Percentiles rank a stretch among this genome's conserved stretches.
phyloP scores from a whole-genome alignment of 2,113 vertebrate genomes.

The Tringa solitaria region DNA sequence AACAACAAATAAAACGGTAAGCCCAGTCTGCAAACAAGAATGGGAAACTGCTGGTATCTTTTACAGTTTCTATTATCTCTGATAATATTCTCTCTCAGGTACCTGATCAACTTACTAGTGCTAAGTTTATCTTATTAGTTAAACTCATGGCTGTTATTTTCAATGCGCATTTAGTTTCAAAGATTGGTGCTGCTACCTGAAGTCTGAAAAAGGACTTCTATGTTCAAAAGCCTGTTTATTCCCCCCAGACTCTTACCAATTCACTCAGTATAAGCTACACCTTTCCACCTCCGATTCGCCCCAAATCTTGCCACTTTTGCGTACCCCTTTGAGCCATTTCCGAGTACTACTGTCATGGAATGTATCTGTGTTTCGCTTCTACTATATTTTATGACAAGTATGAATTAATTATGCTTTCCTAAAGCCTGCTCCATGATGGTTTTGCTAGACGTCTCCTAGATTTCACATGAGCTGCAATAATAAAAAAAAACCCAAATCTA shows the following conservation, averaged over 20 bases:
- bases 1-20: not conserved
- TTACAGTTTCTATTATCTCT: not conserved
- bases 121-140: not conserved
- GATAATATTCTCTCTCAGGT: not conserved
- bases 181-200: not conserved
- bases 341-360: not conserved
- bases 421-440: not conserved
- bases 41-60: not conserved
- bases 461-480: not conserved
- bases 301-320: not conserved
- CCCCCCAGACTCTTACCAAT: fast-evolving
- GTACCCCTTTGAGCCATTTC: not conserved
- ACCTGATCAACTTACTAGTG: not conserved
- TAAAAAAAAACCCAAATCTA: not conserved
- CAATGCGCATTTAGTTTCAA: not conserved
- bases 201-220: not conserved
- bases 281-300: not conserved
- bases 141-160: not conserved
- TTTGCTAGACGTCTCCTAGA: not conserved
- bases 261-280: not conserved
- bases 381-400: not conserved
- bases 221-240: not conserved
- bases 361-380: not conserved
- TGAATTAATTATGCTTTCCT: not conserved
- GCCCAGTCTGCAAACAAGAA: not conserved